Evolutionary conservation across 2,797 vertebrate genomes (phyloP).

Genomic region (Gadopsis bispinosus): DNA sequence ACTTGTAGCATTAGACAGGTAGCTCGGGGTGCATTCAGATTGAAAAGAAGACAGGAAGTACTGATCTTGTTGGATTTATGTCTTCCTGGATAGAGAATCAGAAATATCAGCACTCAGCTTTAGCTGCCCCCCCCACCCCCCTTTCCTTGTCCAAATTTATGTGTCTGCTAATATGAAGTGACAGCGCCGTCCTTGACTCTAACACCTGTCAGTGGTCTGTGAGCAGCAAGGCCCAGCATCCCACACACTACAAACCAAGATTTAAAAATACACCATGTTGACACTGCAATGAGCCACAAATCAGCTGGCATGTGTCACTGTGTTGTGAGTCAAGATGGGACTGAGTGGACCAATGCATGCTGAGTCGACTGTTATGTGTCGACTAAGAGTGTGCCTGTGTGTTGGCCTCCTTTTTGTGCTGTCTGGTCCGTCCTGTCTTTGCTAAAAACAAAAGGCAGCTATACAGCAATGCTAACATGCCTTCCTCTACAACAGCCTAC

Average conservation of each 20-base stretch:
- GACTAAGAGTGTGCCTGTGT: not conserved
- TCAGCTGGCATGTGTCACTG: conserved; percentile 77
- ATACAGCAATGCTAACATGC: not conserved
- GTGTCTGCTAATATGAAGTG: conserved; percentile 83
- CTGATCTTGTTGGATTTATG: conserved; percentile 80
- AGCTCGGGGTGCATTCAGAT: conserved; percentile 45
- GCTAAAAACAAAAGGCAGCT: not conserved
- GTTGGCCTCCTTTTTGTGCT: conserved; percentile 1
- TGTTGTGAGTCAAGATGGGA: conserved; percentile 39
- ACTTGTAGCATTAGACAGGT: conserved; percentile 48
- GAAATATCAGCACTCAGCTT: conserved; percentile 78
- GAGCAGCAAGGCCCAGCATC: conserved; percentile 71
- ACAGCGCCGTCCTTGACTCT: conserved; percentile 82
- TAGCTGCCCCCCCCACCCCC: conserved; percentile 57
- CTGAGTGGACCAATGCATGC: conserved; percentile 40
- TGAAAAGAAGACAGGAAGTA: conserved; percentile 70
- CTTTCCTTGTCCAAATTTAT: conserved; percentile 67
- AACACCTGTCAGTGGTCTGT: conserved; percentile 81
- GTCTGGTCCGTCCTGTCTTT: not conserved
- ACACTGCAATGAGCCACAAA: conserved; percentile 77
- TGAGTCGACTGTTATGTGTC: conserved; percentile 35
- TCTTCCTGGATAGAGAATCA: conserved; percentile 74
- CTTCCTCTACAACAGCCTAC: not conserved
- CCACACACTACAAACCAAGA: conserved; percentile 57
- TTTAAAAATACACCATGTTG: conserved; percentile 76